Evolutionary conservation across 2,797 vertebrate genomes (phyloP).

Genomic region (Serranus cabrilla): DNA sequence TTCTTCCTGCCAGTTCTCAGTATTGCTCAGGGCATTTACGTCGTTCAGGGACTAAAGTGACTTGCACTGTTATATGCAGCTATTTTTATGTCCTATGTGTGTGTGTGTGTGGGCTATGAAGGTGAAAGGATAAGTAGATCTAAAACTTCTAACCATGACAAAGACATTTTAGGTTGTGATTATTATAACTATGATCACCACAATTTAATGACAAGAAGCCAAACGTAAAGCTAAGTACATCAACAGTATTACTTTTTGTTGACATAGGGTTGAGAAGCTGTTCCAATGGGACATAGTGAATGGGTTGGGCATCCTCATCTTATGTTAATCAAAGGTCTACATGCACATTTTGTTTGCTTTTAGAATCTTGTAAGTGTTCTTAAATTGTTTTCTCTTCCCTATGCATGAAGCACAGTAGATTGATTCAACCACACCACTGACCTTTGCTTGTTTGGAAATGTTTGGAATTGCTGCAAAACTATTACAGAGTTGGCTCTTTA

Average conservation of each 20-base stretch:
- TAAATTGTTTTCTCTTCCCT: background rate
- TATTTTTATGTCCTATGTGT: background rate
- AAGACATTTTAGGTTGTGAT: background rate
- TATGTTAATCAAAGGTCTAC: background rate
- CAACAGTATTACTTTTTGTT: background rate
- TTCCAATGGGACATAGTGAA: background rate
- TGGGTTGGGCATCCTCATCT: background rate
- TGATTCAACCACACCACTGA: conserved; percentile 10
- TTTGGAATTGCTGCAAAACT: conserved; percentile 23
- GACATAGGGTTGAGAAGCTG: background rate
- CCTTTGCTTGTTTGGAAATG: conserved; percentile 22
- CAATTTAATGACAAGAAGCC: background rate
- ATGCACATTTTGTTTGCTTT: background rate
- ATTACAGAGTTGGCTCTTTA: conserved; percentile 33
- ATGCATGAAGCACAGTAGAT: background rate
- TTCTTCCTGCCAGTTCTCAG: conserved; percentile 25
- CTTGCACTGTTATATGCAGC: background rate
- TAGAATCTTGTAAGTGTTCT: background rate
- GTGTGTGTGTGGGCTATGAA: background rate
- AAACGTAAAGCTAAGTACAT: no score
- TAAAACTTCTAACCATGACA: background rate
- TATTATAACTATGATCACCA: background rate
- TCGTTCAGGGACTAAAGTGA: conserved; percentile 6
- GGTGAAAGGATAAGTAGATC: background rate
- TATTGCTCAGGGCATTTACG: conserved; percentile 14